Percentiles rank a stretch among this genome's conserved stretches.
Conservation (phyloP, 1,140 invertebrate genomes). For the Atta texana region DNA sequence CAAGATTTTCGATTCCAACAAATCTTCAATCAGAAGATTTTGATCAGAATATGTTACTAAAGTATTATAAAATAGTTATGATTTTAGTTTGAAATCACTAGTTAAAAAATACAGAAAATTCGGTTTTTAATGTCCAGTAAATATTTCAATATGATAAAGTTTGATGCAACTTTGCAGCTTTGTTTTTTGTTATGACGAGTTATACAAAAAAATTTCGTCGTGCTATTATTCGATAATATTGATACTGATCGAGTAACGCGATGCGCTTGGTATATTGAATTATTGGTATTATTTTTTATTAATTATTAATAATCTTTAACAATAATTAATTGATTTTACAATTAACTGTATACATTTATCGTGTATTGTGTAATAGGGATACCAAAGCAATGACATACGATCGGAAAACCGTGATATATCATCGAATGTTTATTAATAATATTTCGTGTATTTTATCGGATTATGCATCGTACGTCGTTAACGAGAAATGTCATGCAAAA, state of each 20-base stretch:
- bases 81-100: not conserved
- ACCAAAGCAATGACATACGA: not conserved
- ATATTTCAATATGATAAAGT: not conserved
- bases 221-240: not conserved
- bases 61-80: not conserved
- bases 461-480: not conserved
- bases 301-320: not conserved
- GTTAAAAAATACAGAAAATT: not conserved
- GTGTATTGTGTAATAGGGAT: not conserved
- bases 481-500: conserved; percentile 24
- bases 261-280: not conserved
- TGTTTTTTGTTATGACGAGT: not conserved
- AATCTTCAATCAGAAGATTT: not conserved
- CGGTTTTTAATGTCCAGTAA: not conserved
- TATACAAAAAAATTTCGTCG: not conserved
- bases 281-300: not conserved
- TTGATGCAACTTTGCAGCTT: not conserved
- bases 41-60: not conserved
- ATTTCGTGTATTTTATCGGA: conserved; percentile 18
- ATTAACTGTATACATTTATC: not conserved
- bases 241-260: not conserved
- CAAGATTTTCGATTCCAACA: conserved; percentile 10
- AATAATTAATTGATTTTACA: not conserved
- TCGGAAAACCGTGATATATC: not conserved
- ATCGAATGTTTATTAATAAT: conserved; percentile 24